phyloP scores from a whole-genome alignment of 2,797 vertebrate genomes.

The Otolemur crassicaudatus region DNA sequence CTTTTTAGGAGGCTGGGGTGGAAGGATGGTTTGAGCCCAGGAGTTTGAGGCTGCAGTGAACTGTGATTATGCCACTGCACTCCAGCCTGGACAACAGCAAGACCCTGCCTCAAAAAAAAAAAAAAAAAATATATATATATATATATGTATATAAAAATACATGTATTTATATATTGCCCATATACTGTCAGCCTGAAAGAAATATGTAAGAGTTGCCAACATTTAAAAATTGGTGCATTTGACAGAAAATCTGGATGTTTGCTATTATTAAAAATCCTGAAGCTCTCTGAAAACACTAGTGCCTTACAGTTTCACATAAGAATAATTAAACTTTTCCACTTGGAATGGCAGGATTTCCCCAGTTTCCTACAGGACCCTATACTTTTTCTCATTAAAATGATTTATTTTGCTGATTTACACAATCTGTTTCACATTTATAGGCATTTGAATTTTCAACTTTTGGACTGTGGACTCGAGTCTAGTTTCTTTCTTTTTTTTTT shows the following conservation, averaged over 20 bases:
- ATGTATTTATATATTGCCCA: background rate
- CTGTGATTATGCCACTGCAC: background rate
- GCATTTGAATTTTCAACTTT: conserved; percentile 11
- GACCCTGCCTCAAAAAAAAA: background rate
- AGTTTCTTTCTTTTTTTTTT: background rate
- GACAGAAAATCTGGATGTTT: conserved; percentile 27
- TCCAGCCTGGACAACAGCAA: background rate
- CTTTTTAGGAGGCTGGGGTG: background rate
- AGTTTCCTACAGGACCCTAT: background rate
- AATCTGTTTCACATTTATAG: conserved; percentile 1
- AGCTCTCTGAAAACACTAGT: background rate
- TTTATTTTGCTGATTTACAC: conserved; percentile 13
- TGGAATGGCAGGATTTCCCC: background rate
- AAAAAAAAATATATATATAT: background rate
- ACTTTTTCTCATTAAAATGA: background rate
- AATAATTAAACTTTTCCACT: background rate
- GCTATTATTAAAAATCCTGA: background rate
- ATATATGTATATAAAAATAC: background rate
- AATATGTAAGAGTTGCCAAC: background rate
- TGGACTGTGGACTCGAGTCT: background rate
- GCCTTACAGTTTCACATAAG: background rate
- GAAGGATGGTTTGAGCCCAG: background rate
- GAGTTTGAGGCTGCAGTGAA: background rate
- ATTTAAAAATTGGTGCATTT: conserved; percentile 31
- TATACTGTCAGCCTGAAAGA: background rate